A percentile compares a stretch with the other conserved stretches of the same genome.
These are phyloP conservation scores for Triplophysa dalaica DNA, from an alignment of 2,113 vertebrate genomes.

Conservation along the genomic window DNA sequence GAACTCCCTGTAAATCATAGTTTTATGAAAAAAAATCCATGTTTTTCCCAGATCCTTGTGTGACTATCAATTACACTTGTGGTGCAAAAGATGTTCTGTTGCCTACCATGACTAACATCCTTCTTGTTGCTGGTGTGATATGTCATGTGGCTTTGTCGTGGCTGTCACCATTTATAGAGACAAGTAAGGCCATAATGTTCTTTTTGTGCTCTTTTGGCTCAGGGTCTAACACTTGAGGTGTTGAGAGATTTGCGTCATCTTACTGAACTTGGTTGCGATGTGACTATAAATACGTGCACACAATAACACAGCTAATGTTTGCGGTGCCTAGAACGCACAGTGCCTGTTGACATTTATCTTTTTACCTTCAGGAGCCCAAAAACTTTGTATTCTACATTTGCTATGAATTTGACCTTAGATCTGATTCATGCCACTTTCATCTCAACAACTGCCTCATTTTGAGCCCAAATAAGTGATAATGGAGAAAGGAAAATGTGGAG, in stretches of 20 bases:
- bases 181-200: conserved; percentile 11
- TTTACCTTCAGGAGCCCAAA: background rate
- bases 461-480: background rate
- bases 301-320: background rate
- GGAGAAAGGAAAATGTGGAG: background rate
- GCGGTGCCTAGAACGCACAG: conserved; percentile 25
- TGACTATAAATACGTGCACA: conserved; percentile 35
- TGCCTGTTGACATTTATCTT: background rate
- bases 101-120: background rate
- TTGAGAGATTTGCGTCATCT: conserved; percentile 39
- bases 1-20: no score
- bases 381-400: background rate
- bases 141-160: background rate
- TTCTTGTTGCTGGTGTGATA: background rate
- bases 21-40: no score
- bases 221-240: conserved; percentile 13
- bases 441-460: background rate
- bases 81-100: background rate
- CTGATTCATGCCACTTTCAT: background rate
- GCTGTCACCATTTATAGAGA: conserved; percentile 4
- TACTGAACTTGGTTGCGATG: background rate
- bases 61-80: background rate
- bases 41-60: background rate
- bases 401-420: conserved; percentile 22
- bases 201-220: conserved; percentile 6